These are phyloP conservation scores for Pimephales promelas DNA, from an alignment of 2,113 vertebrate species.

Conservation along the genomic window DNA sequence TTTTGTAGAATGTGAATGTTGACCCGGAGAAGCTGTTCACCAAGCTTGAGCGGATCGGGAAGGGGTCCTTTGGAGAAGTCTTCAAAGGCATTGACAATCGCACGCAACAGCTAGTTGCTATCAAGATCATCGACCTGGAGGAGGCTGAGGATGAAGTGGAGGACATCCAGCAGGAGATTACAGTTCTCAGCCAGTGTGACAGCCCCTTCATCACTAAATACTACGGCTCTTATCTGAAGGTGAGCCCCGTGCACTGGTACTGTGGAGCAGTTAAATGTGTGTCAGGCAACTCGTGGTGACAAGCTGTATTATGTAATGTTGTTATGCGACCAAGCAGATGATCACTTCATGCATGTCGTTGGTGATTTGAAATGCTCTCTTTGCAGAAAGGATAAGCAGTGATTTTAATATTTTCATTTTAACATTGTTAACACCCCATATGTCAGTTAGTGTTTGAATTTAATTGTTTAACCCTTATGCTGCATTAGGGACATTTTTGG, in stretches of 20 bases:
- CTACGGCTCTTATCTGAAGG: conserved; percentile 86
- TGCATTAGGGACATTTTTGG: too few species aligned
- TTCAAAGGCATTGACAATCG: conserved; percentile 98
- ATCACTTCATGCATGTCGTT: not conserved
- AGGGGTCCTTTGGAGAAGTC: conserved; percentile 97
- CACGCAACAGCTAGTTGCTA: conserved; percentile 96
- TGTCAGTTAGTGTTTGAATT: too few species aligned
- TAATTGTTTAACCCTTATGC: too few species aligned
- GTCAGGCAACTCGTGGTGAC: not conserved
- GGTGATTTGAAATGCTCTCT: too few species aligned
- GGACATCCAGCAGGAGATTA: conserved; percentile 98
- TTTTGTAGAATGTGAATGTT: conserved; percentile 83
- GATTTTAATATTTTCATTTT: too few species aligned
- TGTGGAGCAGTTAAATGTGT: not conserved
- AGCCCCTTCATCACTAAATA: conserved; percentile 98
- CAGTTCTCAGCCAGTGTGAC: conserved; percentile 98
- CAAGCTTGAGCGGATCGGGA: conserved; percentile 96
- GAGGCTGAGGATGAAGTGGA: conserved; percentile 99
- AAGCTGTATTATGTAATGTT: not conserved
- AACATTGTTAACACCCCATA: too few species aligned
- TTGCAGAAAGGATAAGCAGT: not conserved
- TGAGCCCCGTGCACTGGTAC: not conserved
- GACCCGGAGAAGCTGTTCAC: conserved; percentile 94
- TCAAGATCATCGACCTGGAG: conserved; percentile 98
- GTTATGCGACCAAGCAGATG: not conserved